Percentiles rank a stretch among this genome's conserved stretches.
phyloP scores from a whole-genome alignment of 2,888 invertebrate genomes.

The Stenurella melanura region DNA sequence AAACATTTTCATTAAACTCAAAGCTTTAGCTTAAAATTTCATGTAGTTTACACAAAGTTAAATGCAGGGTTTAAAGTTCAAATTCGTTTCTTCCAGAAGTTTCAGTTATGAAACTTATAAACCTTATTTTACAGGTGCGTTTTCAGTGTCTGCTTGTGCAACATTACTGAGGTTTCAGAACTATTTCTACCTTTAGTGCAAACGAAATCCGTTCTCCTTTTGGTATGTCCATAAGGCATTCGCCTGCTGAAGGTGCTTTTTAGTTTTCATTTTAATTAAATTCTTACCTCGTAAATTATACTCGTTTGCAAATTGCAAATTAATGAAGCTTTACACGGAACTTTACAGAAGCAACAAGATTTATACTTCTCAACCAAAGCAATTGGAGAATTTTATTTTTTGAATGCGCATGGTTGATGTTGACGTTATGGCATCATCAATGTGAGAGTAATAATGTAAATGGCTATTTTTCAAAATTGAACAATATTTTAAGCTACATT shows the following conservation, averaged over 20 bases:
- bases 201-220: background rate
- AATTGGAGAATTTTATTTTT: too few species aligned
- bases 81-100: conserved; percentile 36
- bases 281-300: conserved; percentile 5
- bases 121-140: conserved; percentile 31
- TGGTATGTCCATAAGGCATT: background rate
- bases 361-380: too few species aligned
- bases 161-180: conserved; percentile 39
- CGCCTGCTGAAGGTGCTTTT: background rate
- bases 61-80: conserved; percentile 30
- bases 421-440: too few species aligned
- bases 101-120: conserved; percentile 37
- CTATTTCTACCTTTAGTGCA: conserved; percentile 30
- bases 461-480: too few species aligned
- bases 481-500: too few species aligned
- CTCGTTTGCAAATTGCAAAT: background rate
- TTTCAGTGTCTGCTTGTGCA: conserved; percentile 16
- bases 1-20: conserved; percentile 4
- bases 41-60: conserved; percentile 39
- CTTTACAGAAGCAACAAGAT: too few species aligned
- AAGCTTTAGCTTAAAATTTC: conserved; percentile 30
- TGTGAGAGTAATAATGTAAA: too few species aligned
- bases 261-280: conserved; percentile 5
- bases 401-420: too few species aligned
- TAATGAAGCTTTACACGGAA: too few species aligned